These are phyloP conservation scores for Meloidogyne hapla DNA, from an alignment of 1,140 invertebrate species.

Conservation along the genomic window DNA sequence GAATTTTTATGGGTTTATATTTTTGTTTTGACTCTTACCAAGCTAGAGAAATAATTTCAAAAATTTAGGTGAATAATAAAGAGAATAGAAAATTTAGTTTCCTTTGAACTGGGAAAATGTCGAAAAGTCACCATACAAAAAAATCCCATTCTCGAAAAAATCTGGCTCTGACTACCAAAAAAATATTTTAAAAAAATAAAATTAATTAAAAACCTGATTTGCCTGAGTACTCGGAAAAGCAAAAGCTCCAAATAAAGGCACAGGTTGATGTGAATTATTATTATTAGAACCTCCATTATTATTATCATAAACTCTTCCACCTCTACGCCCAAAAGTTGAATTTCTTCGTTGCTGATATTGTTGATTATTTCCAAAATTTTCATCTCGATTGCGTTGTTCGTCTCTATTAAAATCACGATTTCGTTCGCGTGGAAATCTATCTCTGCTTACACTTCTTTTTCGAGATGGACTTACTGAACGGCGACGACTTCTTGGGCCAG, in stretches of 20 bases:
- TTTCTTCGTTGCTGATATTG: constrained; percentile 6
- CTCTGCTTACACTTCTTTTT: neutral
- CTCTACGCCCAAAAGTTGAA: neutral
- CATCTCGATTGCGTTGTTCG: neutral
- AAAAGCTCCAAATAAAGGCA: constrained; percentile 21
- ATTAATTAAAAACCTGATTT: constrained; percentile 15
- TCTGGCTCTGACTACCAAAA: no score
- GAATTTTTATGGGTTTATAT: no score
- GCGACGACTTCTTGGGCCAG: neutral
- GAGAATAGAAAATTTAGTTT: no score
- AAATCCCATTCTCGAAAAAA: no score
- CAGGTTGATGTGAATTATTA: neutral
- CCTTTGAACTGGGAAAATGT: no score
- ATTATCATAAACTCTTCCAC: neutral
- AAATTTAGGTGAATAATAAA: no score
- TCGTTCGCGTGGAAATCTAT: neutral
- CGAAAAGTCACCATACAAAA: no score
- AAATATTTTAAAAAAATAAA: no score
- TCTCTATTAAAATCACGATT: neutral
- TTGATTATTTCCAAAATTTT: neutral
- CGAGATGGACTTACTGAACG: neutral
- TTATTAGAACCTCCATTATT: neutral
- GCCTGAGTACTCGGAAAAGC: constrained; percentile 18
- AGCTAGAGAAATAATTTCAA: no score
- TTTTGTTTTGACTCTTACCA: no score